Evolutionary conservation across 2,888 invertebrate species (phyloP), one percentile per base, ranked within the genome.

Genomic region (Tromatobia lineatoria): DNA sequence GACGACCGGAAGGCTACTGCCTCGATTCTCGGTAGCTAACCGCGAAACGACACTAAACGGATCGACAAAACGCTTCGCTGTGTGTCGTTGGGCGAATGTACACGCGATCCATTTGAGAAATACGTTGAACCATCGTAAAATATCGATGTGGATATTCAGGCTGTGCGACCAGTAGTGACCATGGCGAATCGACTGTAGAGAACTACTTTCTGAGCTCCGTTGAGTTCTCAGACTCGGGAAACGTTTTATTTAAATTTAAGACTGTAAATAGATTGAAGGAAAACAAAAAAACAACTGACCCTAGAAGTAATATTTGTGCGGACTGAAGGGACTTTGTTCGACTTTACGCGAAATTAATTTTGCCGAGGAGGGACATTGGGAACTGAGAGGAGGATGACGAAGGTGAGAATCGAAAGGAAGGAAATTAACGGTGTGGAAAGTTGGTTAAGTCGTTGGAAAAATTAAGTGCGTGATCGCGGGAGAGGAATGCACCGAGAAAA

Each of bases 281-380:
- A 45, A 29, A 70, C 3, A 2, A n/a, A 52, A 20, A 23, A 57
- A 57, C 11, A 45, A 64, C 38, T 66, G 38, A 64, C 64, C 69
- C 52, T 67, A 59, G 45, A 73, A 73, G 2, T 74, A 59, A 67
- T 64, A 54, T 79, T 71, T 71, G 71, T 42, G 61, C 70, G 78
- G 52, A 70, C 57, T 45, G 25, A 45, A 64, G 38, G 23, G 61
- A 71, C 57, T 52, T 78, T 52, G 70, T 70, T 78, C 70, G 70
- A 71, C 52, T 57, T 78, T 15, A 52, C 52, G 71, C 61, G 70
- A 71, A 64, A 79, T 69, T 83, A 77, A 84, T 84, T 80, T 84
- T 80, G 77, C 83, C 83, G 80, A 77, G 80, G 77, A 84, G 80
- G 80, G 80, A 84, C 80, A 80, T 84, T 84, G 77, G 70, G 80